These are phyloP conservation scores for Barbus barbus DNA, from an alignment of 2,113 vertebrate genomes.

Conservation along the genomic window DNA sequence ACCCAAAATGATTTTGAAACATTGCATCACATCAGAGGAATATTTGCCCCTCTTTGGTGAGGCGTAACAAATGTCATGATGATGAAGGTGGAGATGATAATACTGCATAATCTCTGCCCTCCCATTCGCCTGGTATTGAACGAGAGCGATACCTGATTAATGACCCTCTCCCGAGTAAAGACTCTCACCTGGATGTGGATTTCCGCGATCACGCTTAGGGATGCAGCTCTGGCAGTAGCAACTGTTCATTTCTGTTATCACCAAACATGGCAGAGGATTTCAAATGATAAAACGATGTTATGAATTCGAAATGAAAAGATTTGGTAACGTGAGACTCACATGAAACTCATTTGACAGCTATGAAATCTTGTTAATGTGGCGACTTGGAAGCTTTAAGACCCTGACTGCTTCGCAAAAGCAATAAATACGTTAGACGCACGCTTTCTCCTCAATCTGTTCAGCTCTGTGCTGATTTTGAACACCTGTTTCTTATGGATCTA, in stretches of 20 bases:
- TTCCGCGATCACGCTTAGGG: neutral
- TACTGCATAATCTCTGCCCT: constrained; percentile 62
- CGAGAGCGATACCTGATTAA: constrained; percentile 62
- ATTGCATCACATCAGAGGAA: constrained; percentile 57
- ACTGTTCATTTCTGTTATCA: constrained; percentile 15
- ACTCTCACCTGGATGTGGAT: constrained; percentile 49
- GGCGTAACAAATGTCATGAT: constrained; percentile 65
- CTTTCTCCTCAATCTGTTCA: constrained; percentile 23
- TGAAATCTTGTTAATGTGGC: constrained; percentile 11
- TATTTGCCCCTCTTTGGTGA: constrained; percentile 37
- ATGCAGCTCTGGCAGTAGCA: neutral
- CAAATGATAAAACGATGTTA: neutral
- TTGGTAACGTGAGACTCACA: neutral
- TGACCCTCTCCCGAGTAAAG: constrained; percentile 54
- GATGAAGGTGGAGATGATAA: constrained; percentile 69
- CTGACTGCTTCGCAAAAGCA: neutral
- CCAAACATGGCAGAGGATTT: neutral
- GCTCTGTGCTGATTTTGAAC: constrained; percentile 24
- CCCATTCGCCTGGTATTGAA: constrained; percentile 54
- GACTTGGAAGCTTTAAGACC: constrained; percentile 11
- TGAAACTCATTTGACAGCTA: neutral
- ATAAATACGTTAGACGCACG: constrained; percentile 15
- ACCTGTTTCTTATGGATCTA: constrained; percentile 30
- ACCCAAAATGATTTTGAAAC: constrained; percentile 69
- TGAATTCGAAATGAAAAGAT: neutral